Conservation (phyloP, 2,888 invertebrate genomes). For the Stenodema calcarata region DNA sequence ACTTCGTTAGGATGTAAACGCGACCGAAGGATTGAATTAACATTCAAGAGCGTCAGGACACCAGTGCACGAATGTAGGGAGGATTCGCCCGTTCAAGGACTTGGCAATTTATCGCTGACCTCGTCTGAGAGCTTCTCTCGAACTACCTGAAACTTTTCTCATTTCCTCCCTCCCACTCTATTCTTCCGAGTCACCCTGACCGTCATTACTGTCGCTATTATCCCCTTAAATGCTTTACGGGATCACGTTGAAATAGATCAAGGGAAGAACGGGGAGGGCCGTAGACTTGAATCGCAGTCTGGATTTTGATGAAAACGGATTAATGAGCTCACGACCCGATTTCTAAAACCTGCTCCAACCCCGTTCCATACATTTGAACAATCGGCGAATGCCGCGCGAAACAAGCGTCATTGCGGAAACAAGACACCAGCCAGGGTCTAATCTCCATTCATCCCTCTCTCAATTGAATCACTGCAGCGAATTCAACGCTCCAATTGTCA, state of each 20-base stretch:
- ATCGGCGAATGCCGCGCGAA: background rate
- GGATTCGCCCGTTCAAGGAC: background rate
- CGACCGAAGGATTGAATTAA: background rate
- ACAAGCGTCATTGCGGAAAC: background rate
- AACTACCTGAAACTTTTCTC: slow-evolving; percentile 1
- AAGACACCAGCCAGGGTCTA: background rate
- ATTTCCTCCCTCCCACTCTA: background rate
- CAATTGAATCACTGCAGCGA: background rate
- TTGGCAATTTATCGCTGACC: background rate
- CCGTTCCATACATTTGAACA: no score
- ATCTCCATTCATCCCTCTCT: background rate
- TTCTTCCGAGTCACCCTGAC: background rate
- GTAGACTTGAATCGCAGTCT: no score
- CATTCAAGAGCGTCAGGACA: background rate
- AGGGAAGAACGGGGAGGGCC: no score
- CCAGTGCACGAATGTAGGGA: background rate
- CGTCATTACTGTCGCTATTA: background rate
- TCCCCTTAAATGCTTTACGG: background rate
- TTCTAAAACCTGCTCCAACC: no score
- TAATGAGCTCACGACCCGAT: no score
- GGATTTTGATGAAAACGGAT: no score
- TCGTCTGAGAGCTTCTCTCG: background rate
- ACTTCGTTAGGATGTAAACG: no score
- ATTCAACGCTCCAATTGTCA: background rate
- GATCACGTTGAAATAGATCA: no score